Evolutionary conservation across 2,888 invertebrate genomes (phyloP).

Genomic region (Leptogaster cylindrica): DNA sequence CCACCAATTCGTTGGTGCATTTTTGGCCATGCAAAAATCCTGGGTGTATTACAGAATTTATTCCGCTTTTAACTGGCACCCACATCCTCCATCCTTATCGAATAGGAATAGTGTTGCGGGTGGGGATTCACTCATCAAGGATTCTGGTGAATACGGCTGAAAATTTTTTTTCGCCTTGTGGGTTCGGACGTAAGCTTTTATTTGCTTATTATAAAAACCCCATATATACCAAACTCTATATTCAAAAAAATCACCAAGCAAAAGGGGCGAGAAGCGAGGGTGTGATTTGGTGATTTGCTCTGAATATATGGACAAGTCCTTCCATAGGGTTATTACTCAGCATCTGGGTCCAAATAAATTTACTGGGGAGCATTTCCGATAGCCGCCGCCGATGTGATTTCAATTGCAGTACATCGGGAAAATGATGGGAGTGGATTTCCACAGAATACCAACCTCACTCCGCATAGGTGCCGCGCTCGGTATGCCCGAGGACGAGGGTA

Average conservation of each 20-base stretch:
- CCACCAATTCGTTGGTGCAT: background rate
- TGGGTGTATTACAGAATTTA: constrained; percentile 19
- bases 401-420: no score
- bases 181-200: constrained; percentile 5
- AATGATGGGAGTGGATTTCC: no score
- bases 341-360: background rate
- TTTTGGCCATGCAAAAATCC: constrained; percentile 1
- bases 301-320: background rate
- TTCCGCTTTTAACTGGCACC: background rate
- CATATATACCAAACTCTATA: background rate
- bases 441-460: no score
- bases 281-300: background rate
- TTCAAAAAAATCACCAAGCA: background rate
- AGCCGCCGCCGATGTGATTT: no score
- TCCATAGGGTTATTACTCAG: constrained; percentile 1
- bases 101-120: no score
- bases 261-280: background rate
- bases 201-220: constrained; percentile 21
- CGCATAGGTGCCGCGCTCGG: no score
- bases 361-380: no score
- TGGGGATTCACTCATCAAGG: background rate
- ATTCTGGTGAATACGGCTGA: background rate
- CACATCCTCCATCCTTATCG: background rate
- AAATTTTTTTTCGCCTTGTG: background rate
- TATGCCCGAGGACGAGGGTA: no score